These are phyloP conservation scores for Cepaea nemoralis DNA, from an alignment of 1,140 invertebrate genomes.

Conservation along the genomic window DNA sequence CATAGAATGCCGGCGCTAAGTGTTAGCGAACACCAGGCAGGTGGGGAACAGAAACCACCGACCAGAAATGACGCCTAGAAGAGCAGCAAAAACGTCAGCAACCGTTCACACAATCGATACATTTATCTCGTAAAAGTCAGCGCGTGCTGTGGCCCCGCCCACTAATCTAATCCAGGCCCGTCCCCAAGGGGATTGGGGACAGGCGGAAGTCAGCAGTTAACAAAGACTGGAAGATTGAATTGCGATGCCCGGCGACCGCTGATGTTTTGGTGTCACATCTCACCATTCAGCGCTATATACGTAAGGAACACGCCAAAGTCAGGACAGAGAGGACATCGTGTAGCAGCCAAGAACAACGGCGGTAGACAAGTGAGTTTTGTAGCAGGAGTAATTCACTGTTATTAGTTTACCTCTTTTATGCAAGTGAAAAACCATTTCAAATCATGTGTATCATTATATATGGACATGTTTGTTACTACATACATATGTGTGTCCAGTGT, in stretches of 20 bases:
- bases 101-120: constrained; percentile 12
- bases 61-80: background rate
- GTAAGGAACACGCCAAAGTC: background rate
- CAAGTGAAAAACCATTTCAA: too few species aligned
- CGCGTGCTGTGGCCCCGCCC: background rate
- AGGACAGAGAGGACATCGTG: background rate
- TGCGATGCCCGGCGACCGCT: background rate
- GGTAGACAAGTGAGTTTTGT: background rate
- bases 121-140: constrained; percentile 15
- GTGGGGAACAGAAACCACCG: background rate
- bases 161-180: background rate
- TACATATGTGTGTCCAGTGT: too few species aligned
- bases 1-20: too few species aligned
- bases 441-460: too few species aligned
- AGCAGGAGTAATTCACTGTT: too few species aligned
- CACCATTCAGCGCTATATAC: constrained; percentile 3
- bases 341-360: background rate
- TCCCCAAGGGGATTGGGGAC: background rate
- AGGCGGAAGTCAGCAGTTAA: constrained; percentile 4
- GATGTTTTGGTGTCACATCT: background rate
- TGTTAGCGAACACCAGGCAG: too few species aligned
- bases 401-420: too few species aligned
- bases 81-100: background rate
- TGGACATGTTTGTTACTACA: too few species aligned
- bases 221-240: constrained; percentile 11